phyloP scores from a whole-genome alignment of 2,888 invertebrate species.

The Syrphus vitripennis region DNA sequence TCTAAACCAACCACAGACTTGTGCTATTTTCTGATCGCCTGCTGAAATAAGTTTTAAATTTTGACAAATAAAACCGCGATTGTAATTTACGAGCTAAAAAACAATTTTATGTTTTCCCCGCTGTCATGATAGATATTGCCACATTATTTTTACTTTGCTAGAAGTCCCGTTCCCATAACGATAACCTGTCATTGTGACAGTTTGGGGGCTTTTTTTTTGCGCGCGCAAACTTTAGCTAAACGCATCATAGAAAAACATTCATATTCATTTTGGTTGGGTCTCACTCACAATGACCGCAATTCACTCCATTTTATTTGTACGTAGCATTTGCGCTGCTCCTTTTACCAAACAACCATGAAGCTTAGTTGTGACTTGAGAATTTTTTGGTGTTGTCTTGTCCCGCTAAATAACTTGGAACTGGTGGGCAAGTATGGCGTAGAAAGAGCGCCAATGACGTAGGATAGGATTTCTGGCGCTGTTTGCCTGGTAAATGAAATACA shows the following conservation, averaged over 20 bases:
- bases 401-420: not conserved
- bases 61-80: conserved; percentile 81
- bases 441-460: conserved; percentile 60
- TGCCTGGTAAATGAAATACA: conserved; percentile 64
- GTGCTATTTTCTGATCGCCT: conserved; percentile 75
- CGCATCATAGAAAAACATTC: conserved; percentile 21
- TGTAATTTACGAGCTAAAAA: conserved; percentile 78
- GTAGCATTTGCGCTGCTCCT: conserved; percentile 52
- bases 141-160: conserved; percentile 35
- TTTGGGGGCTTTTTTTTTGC: conserved; percentile 57
- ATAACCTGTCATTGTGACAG: conserved; percentile 53
- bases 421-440: not conserved
- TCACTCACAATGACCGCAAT: not conserved
- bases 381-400: not conserved
- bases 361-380: not conserved
- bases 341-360: conserved; percentile 48
- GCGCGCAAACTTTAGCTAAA: conserved; percentile 50
- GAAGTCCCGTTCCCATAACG: not conserved
- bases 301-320: conserved; percentile 60
- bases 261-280: conserved; percentile 11
- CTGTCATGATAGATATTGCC: conserved; percentile 35
- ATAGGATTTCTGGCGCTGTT: conserved; percentile 49
- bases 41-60: conserved; percentile 81
- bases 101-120: conserved; percentile 35
- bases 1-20: not conserved